Base-by-base conservation (phyloP, 2,797 vertebrate genomes). In the Sebastes alutus region DNA sequence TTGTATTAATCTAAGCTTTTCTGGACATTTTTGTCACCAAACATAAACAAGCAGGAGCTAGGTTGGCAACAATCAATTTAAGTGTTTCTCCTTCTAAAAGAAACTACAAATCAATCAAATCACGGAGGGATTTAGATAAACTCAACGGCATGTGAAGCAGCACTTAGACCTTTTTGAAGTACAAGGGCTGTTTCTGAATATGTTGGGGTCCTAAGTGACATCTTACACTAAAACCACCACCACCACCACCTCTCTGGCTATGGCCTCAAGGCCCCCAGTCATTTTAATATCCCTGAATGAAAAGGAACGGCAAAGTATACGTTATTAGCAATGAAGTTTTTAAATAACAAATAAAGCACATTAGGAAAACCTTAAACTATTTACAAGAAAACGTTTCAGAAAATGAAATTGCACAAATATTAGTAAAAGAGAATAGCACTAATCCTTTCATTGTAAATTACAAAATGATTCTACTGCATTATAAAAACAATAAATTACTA, bases 91-190 rank as follows among this genome's bases (percentile, higher is more conserved):
- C 11, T 55, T 32, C 25, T 54, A 42, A 74, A 71, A 46, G 49
- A 65, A 22, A 30, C 6, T 69, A 20, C 14, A 62, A 59, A 33
- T 82, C 72, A 23, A 18, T 80, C 46, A 77, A 52, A 56, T 71
- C 61, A 61, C 20, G 7, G 20, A 27, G 22, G 46, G 1, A 52
- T 27, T 23, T 22, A 27, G 63, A 76, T 42, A 42, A 77, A 66
- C 22, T 59, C 49, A 25, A 8, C 25, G 8, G 7, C 35, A 77
- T 66, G 29, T 27, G 12, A 77, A 52, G 56, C 54, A 64, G 72
- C 65, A 65, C 20, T 29, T 18, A 54, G 16, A 61, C 29, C 5
- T 64, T 69, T 55, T n/a, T 38, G 72, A 42, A 73, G 52, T 68
- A 60, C 12, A 2, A 27, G 25, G 13, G 56, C 56, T 7, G 14